These are phyloP conservation scores for Piscicola geometra DNA, from an alignment of 2,888 invertebrate genomes.

Conservation along the genomic window DNA sequence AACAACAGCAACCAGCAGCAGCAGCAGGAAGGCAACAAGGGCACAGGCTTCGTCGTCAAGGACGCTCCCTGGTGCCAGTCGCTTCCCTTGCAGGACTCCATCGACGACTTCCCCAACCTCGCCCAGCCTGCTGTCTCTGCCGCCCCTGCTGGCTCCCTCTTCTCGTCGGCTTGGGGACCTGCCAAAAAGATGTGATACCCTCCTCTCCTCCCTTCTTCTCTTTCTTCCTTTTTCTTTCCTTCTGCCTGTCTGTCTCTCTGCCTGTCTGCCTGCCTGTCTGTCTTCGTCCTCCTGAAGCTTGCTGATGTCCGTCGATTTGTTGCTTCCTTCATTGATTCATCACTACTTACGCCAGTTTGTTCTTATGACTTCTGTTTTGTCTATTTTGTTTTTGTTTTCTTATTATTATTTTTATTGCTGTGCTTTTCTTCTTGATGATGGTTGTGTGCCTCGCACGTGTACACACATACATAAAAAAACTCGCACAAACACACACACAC, in stretches of 20 bases:
- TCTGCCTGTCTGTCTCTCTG: neutral
- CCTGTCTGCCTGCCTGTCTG: neutral
- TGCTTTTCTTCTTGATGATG: no score
- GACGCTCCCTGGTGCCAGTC: conserved; percentile 55
- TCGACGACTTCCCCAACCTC: conserved; percentile 55
- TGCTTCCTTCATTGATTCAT: neutral
- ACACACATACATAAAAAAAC: neutral
- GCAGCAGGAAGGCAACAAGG: conserved; percentile 8
- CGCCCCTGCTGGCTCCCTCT: conserved; percentile 2
- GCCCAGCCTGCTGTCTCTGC: conserved; percentile 17
- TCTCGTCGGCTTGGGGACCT: conserved; percentile 40
- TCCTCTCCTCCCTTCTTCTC: neutral
- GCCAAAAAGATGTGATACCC: conserved; percentile 25
- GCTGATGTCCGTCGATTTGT: neutral
- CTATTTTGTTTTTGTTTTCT: neutral
- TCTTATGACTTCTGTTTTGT: neutral
- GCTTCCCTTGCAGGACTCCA: conserved; percentile 54
- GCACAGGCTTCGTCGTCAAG: conserved; percentile 51
- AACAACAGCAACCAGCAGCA: conserved; percentile 28
- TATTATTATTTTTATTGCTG: neutral
- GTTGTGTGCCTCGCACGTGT: neutral
- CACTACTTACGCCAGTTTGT: neutral
- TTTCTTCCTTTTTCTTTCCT: neutral
- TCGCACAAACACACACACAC: neutral
- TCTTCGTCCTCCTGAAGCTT: neutral